Percentiles rank a stretch among this genome's conserved stretches.
Conservation (phyloP, 30 jellyfish, hydroid and myxozoan species). For the Catostylus mosaicus region DNA sequence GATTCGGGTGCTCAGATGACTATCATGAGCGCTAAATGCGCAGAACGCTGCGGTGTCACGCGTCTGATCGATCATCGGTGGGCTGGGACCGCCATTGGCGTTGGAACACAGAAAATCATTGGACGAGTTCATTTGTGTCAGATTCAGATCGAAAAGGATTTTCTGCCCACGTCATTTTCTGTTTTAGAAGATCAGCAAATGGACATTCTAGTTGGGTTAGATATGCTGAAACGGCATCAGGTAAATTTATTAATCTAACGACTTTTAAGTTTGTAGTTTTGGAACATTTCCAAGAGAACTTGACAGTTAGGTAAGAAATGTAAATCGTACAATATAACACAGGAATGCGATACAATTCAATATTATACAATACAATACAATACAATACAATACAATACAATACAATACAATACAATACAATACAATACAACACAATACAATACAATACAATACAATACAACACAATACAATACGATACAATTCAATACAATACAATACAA, state of each 20-base stretch:
- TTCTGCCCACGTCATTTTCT: conserved; percentile 88
- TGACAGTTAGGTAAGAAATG: too few relatives aligned
- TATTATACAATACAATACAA: background rate
- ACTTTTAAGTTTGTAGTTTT: too few relatives aligned
- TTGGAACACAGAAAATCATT: conserved; percentile 93
- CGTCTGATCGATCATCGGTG: conserved; percentile 93
- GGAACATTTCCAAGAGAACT: too few relatives aligned
- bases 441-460: background rate
- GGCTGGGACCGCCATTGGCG: conserved; percentile 99
- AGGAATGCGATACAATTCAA: background rate
- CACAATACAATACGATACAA: background rate
- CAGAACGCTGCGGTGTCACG: conserved; percentile 94
- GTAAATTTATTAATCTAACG: conserved; percentile 31
- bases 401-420: background rate
- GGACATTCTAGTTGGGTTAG: conserved; percentile 97
- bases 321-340: too few relatives aligned
- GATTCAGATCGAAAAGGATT: conserved; percentile 88
- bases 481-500: background rate
- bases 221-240: conserved; percentile 98
- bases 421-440: background rate
- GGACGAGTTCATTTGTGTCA: conserved; percentile 97
- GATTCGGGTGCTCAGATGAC: conserved; percentile 99
- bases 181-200: conserved; percentile 92
- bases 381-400: background rate
- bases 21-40: conserved; percentile 96